Evolutionary conservation across 2,113 vertebrate genomes (phyloP).

Genomic region (Trinectes maculatus): DNA sequence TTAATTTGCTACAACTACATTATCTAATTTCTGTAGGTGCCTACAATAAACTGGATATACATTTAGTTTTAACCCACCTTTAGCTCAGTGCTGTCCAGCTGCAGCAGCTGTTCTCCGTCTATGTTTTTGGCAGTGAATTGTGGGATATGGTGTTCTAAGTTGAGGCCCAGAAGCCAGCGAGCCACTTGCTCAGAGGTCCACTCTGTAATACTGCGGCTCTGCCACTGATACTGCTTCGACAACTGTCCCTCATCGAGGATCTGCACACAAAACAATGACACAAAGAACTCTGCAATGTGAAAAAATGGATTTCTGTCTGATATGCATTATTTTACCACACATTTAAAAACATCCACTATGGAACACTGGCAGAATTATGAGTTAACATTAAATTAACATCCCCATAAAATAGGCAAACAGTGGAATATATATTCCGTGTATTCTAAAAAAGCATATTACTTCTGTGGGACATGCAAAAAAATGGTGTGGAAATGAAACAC

Average conservation of each 20-base stretch:
- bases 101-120: conserved; percentile 91
- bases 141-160: conserved; percentile 90
- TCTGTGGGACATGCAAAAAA: conserved; percentile 6
- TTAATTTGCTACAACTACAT: too few species aligned
- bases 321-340: neutral
- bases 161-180: conserved; percentile 90
- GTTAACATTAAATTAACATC: neutral
- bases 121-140: conserved; percentile 94
- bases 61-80: conserved; percentile 83
- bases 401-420: neutral
- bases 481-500: neutral
- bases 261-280: conserved; percentile 69
- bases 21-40: neutral
- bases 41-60: neutral
- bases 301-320: neutral
- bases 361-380: neutral
- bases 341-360: neutral
- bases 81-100: conserved; percentile 88
- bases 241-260: conserved; percentile 90
- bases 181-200: conserved; percentile 94
- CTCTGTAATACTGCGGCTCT: conserved; percentile 85
- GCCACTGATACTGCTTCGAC: conserved; percentile 87
- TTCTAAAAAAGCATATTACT: neutral
- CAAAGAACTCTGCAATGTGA: neutral
- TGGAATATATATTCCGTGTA: neutral